Evolutionary conservation across 35 echinoderm and acorn worm genomes (phyloP).

Genomic region (Apostichopus japonicus): DNA sequence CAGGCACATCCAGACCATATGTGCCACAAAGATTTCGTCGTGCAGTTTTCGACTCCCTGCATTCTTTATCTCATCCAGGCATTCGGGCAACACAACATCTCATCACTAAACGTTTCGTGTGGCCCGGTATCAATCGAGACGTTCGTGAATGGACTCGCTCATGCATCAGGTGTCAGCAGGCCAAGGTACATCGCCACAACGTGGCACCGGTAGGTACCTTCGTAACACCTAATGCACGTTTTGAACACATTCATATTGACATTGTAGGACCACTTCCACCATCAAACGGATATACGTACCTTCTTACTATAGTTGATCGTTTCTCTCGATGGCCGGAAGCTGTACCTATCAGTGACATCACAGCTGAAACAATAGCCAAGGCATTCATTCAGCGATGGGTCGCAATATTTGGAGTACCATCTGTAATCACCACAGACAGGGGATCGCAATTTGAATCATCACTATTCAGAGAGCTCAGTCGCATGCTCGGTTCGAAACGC

Average conservation of each 20-base stretch:
- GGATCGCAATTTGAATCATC: constrained; percentile 65
- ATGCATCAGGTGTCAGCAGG: constrained; percentile 69
- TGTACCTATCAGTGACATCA: no score
- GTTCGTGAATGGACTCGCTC: constrained; percentile 53
- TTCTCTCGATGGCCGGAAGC: constrained; percentile 73
- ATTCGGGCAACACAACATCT: constrained; percentile 67
- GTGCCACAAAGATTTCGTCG: constrained; percentile 6
- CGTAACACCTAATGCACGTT: constrained; percentile 38
- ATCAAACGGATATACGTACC: constrained; percentile 66
- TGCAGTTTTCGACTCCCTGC: constrained; percentile 36
- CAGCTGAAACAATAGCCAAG: constrained; percentile 31
- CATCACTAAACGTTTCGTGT: constrained; percentile 64
- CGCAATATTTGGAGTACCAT: constrained; percentile 46
- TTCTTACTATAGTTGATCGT: constrained; percentile 68
- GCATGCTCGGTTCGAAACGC: constrained; percentile 34
- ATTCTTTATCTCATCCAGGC: constrained; percentile 16
- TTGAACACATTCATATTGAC: no score
- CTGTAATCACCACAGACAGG: not conserved
- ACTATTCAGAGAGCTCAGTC: constrained; percentile 52
- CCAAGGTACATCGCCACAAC: constrained; percentile 65
- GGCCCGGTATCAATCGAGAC: constrained; percentile 72
- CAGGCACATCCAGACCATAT: constrained; percentile 14
- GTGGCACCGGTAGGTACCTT: constrained; percentile 63
- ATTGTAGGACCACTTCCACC: constrained; percentile 54
- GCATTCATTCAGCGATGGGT: constrained; percentile 49